Evolutionary conservation across 2,888 invertebrate species (phyloP), one percentile per base, ranked within the genome.

Genomic region (Yponomeuta evonymella): DNA sequence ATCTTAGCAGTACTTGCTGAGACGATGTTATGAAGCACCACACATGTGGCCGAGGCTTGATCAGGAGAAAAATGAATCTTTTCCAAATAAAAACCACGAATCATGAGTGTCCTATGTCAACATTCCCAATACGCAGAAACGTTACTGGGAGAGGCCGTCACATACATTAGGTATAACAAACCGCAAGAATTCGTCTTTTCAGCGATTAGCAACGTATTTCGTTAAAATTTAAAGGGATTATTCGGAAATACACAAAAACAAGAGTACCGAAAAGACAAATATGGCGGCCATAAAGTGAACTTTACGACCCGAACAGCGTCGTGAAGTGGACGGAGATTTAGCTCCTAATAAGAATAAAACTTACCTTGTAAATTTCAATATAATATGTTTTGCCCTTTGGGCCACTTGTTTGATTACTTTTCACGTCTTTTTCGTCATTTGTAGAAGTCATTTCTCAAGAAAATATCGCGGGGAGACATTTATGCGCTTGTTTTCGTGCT

Each of bases 371-470:
- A 86, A 90, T 87, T 81, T 91, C 91, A 84, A 92, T 89, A 81
- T 84, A 90, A 89, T 87, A 89, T 83, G 85, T 75, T 86, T 92
- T 92, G 86, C 87, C 88, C 84, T 87, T 92, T 79, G 78, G 86
- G 84, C 83, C 85, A 86, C 86, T 87, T 79, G 85, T 85, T 86
- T 84, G 85, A 86, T 84, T 84, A 92, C 84, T 91, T 89, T 90
- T 92, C 87, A 92, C 90, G 82, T 92, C 90, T 90, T 90, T 90
- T 85, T 87, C 90, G 87, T 92, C 91, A 90, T 91, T 91, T 90
- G 89, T 89, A 87, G 92, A 92, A 92, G 90, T 92, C 92, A 93
- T 93, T 92, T 92, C 92, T 92, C 88, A 92, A 79, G 87, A 90
- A 92, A 92, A 91, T 90, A 90, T 90, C 86, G 88, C 89, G 90